A percentile compares a stretch with the other conserved stretches of the same genome.
phyloP scores from a whole-genome alignment of 1,140 invertebrate species.

The Rhagoletis zephyria region DNA sequence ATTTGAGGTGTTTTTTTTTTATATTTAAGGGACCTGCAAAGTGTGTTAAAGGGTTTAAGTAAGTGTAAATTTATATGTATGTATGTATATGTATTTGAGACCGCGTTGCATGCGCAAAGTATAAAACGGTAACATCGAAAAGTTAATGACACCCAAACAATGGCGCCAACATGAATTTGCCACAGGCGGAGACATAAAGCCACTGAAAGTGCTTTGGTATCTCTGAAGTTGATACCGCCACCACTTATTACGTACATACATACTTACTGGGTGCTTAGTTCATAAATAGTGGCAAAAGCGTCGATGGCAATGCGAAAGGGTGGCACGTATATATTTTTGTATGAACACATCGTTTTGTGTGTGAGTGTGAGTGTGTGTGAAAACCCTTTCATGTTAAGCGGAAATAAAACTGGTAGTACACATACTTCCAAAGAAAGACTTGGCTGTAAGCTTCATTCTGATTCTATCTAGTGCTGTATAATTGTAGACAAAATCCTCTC shows the following conservation, averaged over 20 bases:
- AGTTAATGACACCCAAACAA: slow-evolving; percentile 12
- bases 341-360: no score
- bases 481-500: no score
- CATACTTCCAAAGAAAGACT: no score
- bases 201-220: neutral
- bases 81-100: neutral
- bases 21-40: neutral
- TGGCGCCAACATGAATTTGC: neutral
- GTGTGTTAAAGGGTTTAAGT: neutral
- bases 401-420: no score
- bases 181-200: neutral
- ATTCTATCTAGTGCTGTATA: no score
- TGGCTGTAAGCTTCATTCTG: no score
- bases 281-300: neutral
- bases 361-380: no score
- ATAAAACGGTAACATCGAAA: slow-evolving; percentile 22
- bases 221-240: neutral
- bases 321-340: neutral
- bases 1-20: no score
- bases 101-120: neutral
- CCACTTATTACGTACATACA: neutral
- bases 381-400: no score
- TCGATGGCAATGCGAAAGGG: neutral
- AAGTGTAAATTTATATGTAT: neutral
- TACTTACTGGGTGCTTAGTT: neutral